A percentile compares a stretch with the other conserved stretches of the same genome.
Conservation (phyloP, 2,113 vertebrate genomes). For the Pachycephala philippinensis region DNA sequence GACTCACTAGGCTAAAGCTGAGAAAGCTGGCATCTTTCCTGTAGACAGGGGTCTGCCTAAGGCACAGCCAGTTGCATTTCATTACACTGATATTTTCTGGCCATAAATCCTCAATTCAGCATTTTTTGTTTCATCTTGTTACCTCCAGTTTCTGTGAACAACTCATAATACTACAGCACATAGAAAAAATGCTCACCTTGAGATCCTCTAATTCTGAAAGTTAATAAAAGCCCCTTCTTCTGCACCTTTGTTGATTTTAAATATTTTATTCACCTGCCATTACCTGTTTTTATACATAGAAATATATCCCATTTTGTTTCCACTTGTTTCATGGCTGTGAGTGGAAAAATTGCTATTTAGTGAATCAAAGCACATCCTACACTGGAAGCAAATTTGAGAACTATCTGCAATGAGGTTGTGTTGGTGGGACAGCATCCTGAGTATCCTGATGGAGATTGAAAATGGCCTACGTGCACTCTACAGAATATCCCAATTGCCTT, state of each 20-base stretch:
- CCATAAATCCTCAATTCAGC: neutral
- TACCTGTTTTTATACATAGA: neutral
- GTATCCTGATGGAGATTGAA: neutral
- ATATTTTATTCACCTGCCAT: neutral
- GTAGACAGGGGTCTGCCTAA: neutral
- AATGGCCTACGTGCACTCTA: neutral
- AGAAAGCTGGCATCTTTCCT: neutral
- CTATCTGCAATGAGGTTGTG: neutral
- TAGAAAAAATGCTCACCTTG: neutral
- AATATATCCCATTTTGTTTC: neutral
- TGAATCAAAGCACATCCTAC: neutral
- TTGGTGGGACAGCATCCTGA: neutral
- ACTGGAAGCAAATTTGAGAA: neutral
- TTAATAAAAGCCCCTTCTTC: neutral
- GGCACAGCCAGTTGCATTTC: neutral
- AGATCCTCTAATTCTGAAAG: neutral
- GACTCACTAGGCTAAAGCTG: neutral
- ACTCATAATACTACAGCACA: neutral
- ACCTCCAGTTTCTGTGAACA: neutral
- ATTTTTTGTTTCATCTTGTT: neutral
- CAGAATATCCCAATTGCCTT: neutral
- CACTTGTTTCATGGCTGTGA: neutral
- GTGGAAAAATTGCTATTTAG: neutral
- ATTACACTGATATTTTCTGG: neutral
- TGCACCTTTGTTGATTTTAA: neutral